Conservation (phyloP, 2,797 vertebrate genomes). For the Semotilus atromaculatus region DNA sequence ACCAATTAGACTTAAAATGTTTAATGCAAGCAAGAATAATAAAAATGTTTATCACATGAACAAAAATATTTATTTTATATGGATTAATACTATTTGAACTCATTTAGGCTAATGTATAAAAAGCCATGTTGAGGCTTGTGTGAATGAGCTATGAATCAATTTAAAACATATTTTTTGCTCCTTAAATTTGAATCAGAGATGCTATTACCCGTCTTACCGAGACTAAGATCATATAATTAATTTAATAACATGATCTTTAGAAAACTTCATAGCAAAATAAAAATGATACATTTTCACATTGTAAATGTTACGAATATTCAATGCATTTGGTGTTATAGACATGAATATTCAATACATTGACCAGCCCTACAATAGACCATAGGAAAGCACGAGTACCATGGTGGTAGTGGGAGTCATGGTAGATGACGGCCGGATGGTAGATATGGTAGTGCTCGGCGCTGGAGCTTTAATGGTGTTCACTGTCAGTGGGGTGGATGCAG, state of each 20-base stretch:
- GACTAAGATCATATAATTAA: not conserved
- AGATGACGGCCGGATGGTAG: slow-evolving; percentile 74
- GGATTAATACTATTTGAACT: not conserved
- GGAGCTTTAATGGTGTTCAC: slow-evolving; percentile 65
- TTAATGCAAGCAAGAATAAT: not conserved
- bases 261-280: not conserved
- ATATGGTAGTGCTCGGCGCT: slow-evolving; percentile 72
- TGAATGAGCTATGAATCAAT: not conserved
- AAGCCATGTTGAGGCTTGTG: not conserved
- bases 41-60: not conserved
- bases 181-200: not conserved
- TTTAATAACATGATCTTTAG: not conserved
- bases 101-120: not conserved
- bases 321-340: not conserved
- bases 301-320: not conserved
- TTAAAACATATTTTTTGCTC: not conserved
- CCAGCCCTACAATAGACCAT: not conserved
- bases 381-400: slow-evolving; percentile 64
- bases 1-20: not conserved
- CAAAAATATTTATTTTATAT: not conserved
- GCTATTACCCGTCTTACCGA: too few relatives aligned
- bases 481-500: slow-evolving; percentile 67
- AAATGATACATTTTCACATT: not conserved
- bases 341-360: not conserved
- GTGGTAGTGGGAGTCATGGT: slow-evolving; percentile 69